Evolutionary conservation across 2,888 invertebrate species (phyloP).

Genomic region (Polymixis flavicincta): DNA sequence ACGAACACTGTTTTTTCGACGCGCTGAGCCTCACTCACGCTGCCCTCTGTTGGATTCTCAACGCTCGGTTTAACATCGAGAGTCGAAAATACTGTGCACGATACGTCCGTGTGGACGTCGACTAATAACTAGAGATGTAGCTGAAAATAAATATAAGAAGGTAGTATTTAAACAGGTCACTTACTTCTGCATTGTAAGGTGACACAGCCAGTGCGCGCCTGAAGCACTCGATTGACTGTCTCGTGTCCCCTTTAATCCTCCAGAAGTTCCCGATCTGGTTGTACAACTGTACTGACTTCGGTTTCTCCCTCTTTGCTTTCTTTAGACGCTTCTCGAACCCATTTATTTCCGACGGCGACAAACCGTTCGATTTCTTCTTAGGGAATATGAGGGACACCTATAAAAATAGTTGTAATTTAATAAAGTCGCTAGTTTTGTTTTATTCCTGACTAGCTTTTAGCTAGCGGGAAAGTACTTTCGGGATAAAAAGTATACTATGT

Average conservation of each 20-base stretch:
- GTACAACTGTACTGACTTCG: conserved; percentile 95
- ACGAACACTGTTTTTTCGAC: too few species aligned
- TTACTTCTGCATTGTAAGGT: conserved; percentile 95
- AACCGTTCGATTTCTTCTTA: conserved; percentile 91
- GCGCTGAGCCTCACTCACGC: too few species aligned
- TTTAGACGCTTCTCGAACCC: conserved; percentile 93
- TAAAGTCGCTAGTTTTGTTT: neutral
- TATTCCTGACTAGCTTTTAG: too few species aligned
- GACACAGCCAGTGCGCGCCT: conserved; percentile 95
- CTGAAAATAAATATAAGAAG: neutral
- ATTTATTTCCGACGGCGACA: conserved; percentile 94
- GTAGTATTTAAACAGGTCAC: conserved; percentile 49
- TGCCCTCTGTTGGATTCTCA: too few species aligned
- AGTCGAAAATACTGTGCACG: too few species aligned
- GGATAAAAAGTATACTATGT: too few species aligned
- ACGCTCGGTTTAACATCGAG: too few species aligned
- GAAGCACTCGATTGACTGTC: conserved; percentile 97
- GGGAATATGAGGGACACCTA: conserved; percentile 94
- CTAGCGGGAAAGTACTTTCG: too few species aligned
- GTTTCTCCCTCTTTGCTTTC: conserved; percentile 95
- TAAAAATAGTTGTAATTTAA: conserved; percentile 39
- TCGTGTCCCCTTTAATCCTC: conserved; percentile 96
- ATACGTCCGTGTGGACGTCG: too few species aligned
- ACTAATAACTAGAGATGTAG: neutral
- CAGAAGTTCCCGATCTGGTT: conserved; percentile 98